A percentile compares a stretch with the other conserved stretches of the same genome.
Conservation (phyloP, 2,888 invertebrate species). For the Epiblema foenella region DNA sequence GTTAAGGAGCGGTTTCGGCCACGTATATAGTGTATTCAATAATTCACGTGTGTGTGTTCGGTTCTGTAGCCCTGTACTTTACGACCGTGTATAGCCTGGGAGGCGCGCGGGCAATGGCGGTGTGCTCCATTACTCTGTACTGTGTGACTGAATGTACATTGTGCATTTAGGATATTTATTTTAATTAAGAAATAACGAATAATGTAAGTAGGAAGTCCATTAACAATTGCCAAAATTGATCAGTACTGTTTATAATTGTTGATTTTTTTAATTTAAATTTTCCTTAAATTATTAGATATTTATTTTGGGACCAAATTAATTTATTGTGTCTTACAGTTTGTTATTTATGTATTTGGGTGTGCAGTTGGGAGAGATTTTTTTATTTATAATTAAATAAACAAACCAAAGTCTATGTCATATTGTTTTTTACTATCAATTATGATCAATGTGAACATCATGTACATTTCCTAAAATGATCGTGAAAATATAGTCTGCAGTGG, state of each 20-base stretch:
- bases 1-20: conserved; percentile 33
- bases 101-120: conserved; percentile 57
- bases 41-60: conserved; percentile 68
- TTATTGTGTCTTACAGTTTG: conserved; percentile 78
- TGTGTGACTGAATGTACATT: conserved; percentile 72
- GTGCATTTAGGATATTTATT: conserved; percentile 79
- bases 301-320: conserved; percentile 85
- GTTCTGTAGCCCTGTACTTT: conserved; percentile 65
- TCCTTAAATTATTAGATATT: conserved; percentile 80
- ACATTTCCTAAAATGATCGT: conserved; percentile 66
- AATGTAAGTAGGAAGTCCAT: conserved; percentile 78
- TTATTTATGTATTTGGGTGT: conserved; percentile 79
- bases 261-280: conserved; percentile 74
- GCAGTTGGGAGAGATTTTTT: conserved; percentile 80
- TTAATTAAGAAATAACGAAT: conserved; percentile 75
- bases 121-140: conserved; percentile 65
- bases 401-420: conserved; percentile 82
- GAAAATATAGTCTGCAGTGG: conserved; percentile 74
- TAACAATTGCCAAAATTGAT: conserved; percentile 83
- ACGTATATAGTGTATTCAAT: conserved; percentile 66
- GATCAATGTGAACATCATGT: conserved; percentile 68
- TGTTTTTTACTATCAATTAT: conserved; percentile 72
- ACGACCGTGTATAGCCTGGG: conserved; percentile 68
- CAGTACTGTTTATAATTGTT: conserved; percentile 79
- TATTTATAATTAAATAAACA: conserved; percentile 84